These are phyloP conservation scores for Polia nebulosa DNA, from an alignment of 2,888 invertebrate genomes.

Conservation along the genomic window DNA sequence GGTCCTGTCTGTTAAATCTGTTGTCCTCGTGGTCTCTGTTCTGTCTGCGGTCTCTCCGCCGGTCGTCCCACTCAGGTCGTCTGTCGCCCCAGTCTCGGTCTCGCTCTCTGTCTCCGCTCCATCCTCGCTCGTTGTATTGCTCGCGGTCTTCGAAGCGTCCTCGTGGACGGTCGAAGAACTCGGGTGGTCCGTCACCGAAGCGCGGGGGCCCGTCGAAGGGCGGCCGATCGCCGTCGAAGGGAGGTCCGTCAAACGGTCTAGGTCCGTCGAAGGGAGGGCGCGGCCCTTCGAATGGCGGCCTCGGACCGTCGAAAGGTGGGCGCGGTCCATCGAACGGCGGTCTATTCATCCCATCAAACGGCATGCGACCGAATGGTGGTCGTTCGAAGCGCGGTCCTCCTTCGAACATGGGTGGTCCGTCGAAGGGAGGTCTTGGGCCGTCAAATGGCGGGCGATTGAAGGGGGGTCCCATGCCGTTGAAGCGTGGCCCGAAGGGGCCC, in stretches of 20 bases:
- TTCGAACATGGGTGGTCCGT: constrained; percentile 65
- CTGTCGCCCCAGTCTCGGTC: constrained; percentile 78
- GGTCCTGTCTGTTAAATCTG: constrained; percentile 69
- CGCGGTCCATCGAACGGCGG: constrained; percentile 80
- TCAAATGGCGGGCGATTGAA: constrained; percentile 77
- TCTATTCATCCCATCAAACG: constrained; percentile 70
- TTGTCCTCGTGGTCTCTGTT: constrained; percentile 75
- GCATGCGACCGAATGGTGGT: constrained; percentile 65
- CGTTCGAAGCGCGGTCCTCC: constrained; percentile 67
- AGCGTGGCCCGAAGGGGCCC: constrained; percentile 76
- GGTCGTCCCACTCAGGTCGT: constrained; percentile 80
- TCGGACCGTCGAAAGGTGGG: constrained; percentile 75
- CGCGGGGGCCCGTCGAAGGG: constrained; percentile 68
- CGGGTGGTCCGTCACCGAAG: constrained; percentile 78
- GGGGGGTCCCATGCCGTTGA: constrained; percentile 86
- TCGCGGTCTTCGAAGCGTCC: constrained; percentile 86
- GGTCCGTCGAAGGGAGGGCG: constrained; percentile 81
- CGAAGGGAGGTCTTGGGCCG: constrained; percentile 72
- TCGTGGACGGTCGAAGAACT: constrained; percentile 85
- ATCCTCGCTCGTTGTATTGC: constrained; percentile 80
- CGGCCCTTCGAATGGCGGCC: constrained; percentile 74
- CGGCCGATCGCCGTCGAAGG: constrained; percentile 70
- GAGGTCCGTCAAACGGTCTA: constrained; percentile 65
- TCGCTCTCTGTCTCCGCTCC: constrained; percentile 80
- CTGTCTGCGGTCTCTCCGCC: constrained; percentile 75